Percentiles rank a stretch among this genome's conserved stretches.
Conservation (phyloP, 1,140 invertebrate species). For the Laodelphax striatellus region DNA sequence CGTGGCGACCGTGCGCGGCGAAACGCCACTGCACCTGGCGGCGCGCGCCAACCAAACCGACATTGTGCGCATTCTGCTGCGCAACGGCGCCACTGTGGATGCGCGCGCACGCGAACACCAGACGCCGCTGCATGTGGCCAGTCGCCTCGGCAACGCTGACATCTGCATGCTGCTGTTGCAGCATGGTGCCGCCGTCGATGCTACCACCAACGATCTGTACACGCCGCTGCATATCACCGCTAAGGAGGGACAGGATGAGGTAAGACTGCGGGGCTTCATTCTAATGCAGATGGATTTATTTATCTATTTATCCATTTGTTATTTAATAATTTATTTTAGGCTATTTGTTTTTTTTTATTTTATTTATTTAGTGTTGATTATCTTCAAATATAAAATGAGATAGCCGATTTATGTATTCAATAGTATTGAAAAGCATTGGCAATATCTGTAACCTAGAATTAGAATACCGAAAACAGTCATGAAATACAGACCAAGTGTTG, state of each 20-base stretch:
- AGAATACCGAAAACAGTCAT: too few species aligned
- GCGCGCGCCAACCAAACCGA: slow-evolving; percentile 87
- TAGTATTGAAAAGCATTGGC: too few species aligned
- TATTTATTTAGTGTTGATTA: too few species aligned
- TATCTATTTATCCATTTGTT: too few species aligned
- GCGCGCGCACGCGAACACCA: slow-evolving; percentile 70
- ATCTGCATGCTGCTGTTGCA: slow-evolving; percentile 84
- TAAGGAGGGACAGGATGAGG: slow-evolving; percentile 89
- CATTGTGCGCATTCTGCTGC: slow-evolving; percentile 77
- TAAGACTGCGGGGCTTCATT: too few species aligned
- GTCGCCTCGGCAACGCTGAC: slow-evolving; percentile 83
- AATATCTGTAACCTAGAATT: too few species aligned
- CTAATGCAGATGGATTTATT: too few species aligned
- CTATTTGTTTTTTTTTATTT: too few species aligned
- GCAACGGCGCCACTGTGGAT: slow-evolving; percentile 94
- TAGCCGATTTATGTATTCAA: too few species aligned
- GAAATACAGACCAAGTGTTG: too few species aligned
- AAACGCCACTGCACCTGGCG: slow-evolving; percentile 94
- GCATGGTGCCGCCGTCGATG: slow-evolving; percentile 78
- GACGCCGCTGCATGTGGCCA: slow-evolving; percentile 88
- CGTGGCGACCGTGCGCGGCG: slow-evolving; percentile 90
- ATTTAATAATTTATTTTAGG: too few species aligned
- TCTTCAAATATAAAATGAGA: too few species aligned
- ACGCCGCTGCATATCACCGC: slow-evolving; percentile 95
- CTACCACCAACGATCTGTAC: slow-evolving; percentile 86